Conservation (phyloP, 2,888 invertebrate genomes). For the Gymnocheta viridis region DNA sequence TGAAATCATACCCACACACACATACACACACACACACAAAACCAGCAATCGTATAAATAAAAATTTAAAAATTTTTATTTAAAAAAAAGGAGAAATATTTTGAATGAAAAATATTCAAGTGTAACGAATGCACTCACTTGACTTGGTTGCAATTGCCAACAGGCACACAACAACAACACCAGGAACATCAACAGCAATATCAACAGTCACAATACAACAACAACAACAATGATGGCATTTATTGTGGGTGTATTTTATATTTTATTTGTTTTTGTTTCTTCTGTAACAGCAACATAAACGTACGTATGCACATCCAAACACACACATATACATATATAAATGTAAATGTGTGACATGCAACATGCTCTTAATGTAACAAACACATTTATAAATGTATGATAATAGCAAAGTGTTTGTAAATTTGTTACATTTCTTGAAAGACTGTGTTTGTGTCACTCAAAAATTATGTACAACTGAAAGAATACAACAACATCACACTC, state of each 20-base stretch:
- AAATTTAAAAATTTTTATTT: slow-evolving; percentile 34
- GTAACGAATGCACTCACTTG: slow-evolving; percentile 69
- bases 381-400: neutral
- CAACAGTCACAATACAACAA: no score
- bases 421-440: slow-evolving; percentile 24
- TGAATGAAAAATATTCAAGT: slow-evolving; percentile 63
- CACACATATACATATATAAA: neutral
- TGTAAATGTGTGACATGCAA: slow-evolving; percentile 13
- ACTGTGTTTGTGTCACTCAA: slow-evolving; percentile 36
- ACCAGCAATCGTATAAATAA: slow-evolving; percentile 15
- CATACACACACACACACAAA: slow-evolving; percentile 1
- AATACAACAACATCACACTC: neutral
- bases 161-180: slow-evolving; percentile 47
- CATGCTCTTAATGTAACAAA: slow-evolving; percentile 1
- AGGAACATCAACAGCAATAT: slow-evolving; percentile 46
- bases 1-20: neutral
- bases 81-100: neutral
- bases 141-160: slow-evolving; percentile 67
- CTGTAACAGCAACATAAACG: neutral
- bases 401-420: slow-evolving; percentile 4
- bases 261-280: neutral
- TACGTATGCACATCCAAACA: no score
- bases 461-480: slow-evolving; percentile 13
- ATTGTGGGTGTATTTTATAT: slow-evolving; percentile 58
- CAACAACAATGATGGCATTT: slow-evolving; percentile 59